These are phyloP conservation scores for Charadrius vociferus DNA, from an alignment of 2,113 vertebrate species.

Conservation along the genomic window DNA sequence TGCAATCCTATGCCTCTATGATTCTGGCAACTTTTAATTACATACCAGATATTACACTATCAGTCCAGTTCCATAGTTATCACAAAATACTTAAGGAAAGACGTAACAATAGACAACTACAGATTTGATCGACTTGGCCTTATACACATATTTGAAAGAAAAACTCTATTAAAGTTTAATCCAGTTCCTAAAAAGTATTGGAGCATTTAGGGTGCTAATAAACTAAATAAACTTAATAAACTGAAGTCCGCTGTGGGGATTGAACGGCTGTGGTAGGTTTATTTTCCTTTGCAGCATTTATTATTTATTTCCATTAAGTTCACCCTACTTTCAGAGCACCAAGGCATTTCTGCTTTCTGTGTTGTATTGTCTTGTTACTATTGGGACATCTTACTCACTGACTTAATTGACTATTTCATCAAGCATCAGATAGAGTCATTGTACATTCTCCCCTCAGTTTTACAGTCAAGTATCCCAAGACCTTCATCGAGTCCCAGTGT, in stretches of 20 bases:
- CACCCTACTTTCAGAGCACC: neutral
- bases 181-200: neutral
- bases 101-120: neutral
- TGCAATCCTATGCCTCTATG: neutral
- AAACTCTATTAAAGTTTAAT: neutral
- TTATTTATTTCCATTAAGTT: constrained; percentile 40
- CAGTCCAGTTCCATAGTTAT: neutral
- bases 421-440: neutral
- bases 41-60: neutral
- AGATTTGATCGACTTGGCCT: neutral
- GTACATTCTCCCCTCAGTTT: neutral
- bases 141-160: neutral
- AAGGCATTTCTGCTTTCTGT: neutral
- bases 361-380: neutral
- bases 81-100: neutral
- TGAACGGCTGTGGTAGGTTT: neutral
- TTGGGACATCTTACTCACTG: neutral
- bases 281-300: neutral
- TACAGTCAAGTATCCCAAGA: neutral
- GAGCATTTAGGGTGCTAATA: neutral
- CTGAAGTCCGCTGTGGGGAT: neutral
- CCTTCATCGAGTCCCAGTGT: neutral
- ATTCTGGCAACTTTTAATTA: neutral
- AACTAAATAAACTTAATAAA: no score
- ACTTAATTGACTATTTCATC: neutral